phyloP scores from a whole-genome alignment of 2,888 invertebrate species.

The Euzetes globulus region DNA sequence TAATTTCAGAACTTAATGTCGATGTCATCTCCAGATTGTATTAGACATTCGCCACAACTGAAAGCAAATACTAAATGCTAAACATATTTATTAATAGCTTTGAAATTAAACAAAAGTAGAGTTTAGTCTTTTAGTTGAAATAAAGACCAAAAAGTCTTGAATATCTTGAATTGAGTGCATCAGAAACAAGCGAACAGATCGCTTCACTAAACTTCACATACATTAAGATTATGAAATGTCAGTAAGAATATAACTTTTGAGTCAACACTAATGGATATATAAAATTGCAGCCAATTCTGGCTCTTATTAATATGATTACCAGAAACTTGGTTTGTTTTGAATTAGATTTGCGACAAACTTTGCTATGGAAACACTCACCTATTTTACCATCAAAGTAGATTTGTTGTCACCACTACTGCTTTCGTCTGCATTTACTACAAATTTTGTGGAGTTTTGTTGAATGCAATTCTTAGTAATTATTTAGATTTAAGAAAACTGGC shows the following conservation, averaged over 20 bases:
- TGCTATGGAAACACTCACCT: constrained; percentile 5
- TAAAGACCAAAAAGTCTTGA: background rate
- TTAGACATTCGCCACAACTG: constrained; percentile 17
- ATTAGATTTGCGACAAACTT: background rate
- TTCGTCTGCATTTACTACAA: too few relatives aligned
- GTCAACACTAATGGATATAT: too few relatives aligned
- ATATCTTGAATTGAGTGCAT: background rate
- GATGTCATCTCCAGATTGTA: constrained; percentile 15
- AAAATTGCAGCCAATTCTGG: too few relatives aligned
- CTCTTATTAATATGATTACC: constrained; percentile 10
- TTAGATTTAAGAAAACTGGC: too few relatives aligned
- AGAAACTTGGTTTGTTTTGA: constrained; percentile 9
- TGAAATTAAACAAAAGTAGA: background rate
- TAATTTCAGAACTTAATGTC: constrained; percentile 9
- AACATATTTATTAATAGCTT: constrained; percentile 14
- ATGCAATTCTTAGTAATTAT: too few relatives aligned
- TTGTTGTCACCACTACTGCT: too few relatives aligned
- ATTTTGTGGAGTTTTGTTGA: too few relatives aligned
- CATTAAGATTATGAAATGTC: background rate
- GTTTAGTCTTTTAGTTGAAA: background rate
- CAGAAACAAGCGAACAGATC: background rate
- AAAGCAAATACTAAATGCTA: constrained; percentile 4
- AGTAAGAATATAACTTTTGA: background rate
- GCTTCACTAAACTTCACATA: background rate
- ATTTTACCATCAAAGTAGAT: background rate